These are phyloP conservation scores for Acrobasis repandana DNA, from an alignment of 2,888 invertebrate species.

Conservation along the genomic window DNA sequence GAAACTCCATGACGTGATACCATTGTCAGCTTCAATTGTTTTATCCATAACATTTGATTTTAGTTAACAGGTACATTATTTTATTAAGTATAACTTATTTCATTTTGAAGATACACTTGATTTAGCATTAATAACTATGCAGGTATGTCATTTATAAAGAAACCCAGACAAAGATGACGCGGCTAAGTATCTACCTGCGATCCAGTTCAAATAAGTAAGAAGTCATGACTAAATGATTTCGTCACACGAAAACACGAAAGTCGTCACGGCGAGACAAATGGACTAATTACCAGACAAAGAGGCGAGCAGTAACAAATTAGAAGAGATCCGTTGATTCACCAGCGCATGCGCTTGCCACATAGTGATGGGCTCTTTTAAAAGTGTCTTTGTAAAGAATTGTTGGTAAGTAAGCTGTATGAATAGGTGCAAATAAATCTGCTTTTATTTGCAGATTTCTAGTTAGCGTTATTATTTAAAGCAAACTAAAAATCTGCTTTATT, in stretches of 20 bases:
- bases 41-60: too few relatives aligned
- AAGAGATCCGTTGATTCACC: constrained; percentile 28
- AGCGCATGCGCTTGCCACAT: constrained; percentile 13
- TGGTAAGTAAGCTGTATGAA: not conserved
- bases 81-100: too few relatives aligned
- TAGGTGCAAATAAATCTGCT: not conserved
- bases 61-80: too few relatives aligned
- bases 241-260: constrained; percentile 29
- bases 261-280: constrained; percentile 28
- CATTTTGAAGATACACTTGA: too few relatives aligned
- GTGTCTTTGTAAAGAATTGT: constrained; percentile 2
- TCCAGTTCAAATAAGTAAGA: constrained; percentile 14
- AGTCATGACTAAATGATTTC: constrained; percentile 20
- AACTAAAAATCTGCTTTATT: too few relatives aligned
- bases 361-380: constrained; percentile 9
- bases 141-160: not conserved
- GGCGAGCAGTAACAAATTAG: constrained; percentile 30
- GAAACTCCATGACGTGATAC: too few relatives aligned
- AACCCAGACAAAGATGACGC: not conserved
- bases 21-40: too few relatives aligned
- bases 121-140: too few relatives aligned
- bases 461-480: too few relatives aligned
- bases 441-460: not conserved
- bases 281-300: constrained; percentile 35
- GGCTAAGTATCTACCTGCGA: constrained; percentile 13